Percentiles rank a stretch among this genome's conserved stretches.
These are phyloP conservation scores for Panagrolaimus sp. DNA, from an alignment of 1,140 invertebrate genomes.

Conservation along the genomic window DNA sequence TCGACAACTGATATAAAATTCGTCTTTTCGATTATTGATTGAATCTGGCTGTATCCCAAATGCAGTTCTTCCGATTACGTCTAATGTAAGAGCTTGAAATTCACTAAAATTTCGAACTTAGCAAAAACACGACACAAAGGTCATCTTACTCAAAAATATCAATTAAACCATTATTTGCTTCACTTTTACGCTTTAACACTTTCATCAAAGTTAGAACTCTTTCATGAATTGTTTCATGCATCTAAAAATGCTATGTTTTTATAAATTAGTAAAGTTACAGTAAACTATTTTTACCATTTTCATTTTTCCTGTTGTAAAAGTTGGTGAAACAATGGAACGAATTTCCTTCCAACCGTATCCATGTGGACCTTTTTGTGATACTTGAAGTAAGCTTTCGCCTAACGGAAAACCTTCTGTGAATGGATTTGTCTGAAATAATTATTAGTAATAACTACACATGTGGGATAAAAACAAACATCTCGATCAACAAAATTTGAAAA, in stretches of 20 bases:
- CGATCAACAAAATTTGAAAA: slow-evolving; percentile 2
- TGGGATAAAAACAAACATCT: neutral
- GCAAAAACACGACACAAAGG: too few species aligned
- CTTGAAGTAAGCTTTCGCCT: slow-evolving; percentile 3
- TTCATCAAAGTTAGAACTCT: neutral
- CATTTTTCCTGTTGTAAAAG: slow-evolving; percentile 18
- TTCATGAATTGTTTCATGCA: neutral
- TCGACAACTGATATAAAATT: slow-evolving; percentile 3
- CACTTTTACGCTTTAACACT: neutral
- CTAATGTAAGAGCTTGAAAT: slow-evolving; percentile 14
- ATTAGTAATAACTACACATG: too few species aligned
- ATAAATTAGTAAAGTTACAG: neutral
- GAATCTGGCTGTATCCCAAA: slow-evolving; percentile 13
- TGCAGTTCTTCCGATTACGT: slow-evolving; percentile 11
- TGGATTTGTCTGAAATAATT: neutral
- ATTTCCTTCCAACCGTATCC: slow-evolving; percentile 15
- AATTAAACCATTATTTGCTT: neutral
- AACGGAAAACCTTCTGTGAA: slow-evolving; percentile 7
- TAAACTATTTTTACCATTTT: slow-evolving; percentile 4
- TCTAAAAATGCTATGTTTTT: slow-evolving; percentile 10
- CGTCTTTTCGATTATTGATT: slow-evolving; percentile 12
- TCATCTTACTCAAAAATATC: neutral
- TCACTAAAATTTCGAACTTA: slow-evolving; percentile 4
- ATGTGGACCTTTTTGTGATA: neutral
- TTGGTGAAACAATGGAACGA: neutral